Evolutionary conservation across 2,888 invertebrate species (phyloP).

Genomic region (Aleiodes leptofemur): DNA sequence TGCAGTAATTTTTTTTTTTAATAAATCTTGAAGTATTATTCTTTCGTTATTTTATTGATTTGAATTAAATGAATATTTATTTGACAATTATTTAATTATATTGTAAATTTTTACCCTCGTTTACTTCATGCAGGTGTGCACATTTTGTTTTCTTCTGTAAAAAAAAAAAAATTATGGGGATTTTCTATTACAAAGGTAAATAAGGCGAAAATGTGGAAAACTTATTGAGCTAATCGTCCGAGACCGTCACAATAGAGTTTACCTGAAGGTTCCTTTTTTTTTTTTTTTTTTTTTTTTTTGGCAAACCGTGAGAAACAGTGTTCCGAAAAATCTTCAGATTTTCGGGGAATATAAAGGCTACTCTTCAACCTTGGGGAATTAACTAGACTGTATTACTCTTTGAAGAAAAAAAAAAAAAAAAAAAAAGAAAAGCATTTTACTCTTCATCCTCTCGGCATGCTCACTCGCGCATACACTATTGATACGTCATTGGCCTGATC

Average conservation of each 20-base stretch:
- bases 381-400: constrained; percentile 44
- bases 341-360: constrained; percentile 34
- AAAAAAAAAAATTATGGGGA: background rate
- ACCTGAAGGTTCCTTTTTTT: constrained; percentile 60
- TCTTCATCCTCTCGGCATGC: constrained; percentile 53
- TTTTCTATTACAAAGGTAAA: constrained; percentile 45
- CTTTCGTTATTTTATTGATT: background rate
- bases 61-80: background rate
- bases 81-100: background rate
- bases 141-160: background rate
- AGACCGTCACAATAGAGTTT: constrained; percentile 59
- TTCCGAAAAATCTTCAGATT: constrained; percentile 41
- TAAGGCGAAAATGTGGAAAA: constrained; percentile 53
- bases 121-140: constrained; percentile 11
- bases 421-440: constrained; percentile 47
- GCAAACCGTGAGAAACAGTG: constrained; percentile 70
- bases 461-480: constrained; percentile 56
- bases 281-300: constrained; percentile 61
- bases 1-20: no score
- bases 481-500: constrained; percentile 43
- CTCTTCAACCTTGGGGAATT: constrained; percentile 56
- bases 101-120: background rate
- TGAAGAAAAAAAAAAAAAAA: constrained; percentile 44
- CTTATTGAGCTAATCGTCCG: constrained; percentile 37
- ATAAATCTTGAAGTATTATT: no score